Conservation (phyloP, 2,113 vertebrate species). For the Bubo bubo region DNA sequence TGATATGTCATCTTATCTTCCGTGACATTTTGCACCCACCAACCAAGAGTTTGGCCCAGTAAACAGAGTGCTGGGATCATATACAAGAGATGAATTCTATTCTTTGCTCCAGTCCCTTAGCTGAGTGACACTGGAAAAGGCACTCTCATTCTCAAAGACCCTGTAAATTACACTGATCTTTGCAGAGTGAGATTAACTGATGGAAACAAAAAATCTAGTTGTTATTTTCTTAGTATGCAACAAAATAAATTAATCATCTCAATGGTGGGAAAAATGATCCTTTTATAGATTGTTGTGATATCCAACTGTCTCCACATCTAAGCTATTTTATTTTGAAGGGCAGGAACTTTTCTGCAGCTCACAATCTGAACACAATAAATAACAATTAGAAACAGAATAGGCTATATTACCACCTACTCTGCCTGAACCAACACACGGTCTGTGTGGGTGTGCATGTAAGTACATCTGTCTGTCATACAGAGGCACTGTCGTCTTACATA, state of each 20-base stretch:
- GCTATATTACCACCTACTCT: background rate
- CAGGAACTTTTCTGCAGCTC: background rate
- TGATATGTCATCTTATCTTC: background rate
- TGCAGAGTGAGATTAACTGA: background rate
- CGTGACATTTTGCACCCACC: background rate
- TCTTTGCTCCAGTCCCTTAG: background rate
- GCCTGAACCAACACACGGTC: background rate
- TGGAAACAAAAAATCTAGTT: background rate
- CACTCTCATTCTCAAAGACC: background rate
- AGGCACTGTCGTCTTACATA: background rate
- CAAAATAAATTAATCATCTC: background rate
- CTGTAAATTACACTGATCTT: background rate
- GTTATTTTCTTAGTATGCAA: background rate
- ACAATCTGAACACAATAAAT: background rate
- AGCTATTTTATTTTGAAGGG: conserved; percentile 19
- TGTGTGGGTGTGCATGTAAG: background rate
- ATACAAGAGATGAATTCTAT: background rate
- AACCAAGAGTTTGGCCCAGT: background rate
- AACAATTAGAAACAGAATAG: background rate
- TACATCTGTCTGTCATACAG: background rate
- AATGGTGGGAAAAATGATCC: background rate
- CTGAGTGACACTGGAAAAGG: background rate
- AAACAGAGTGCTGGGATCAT: background rate
- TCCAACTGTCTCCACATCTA: background rate
- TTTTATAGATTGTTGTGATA: background rate